phyloP scores from a whole-genome alignment of 2,888 invertebrate species.

The Gymnocheta viridis region DNA sequence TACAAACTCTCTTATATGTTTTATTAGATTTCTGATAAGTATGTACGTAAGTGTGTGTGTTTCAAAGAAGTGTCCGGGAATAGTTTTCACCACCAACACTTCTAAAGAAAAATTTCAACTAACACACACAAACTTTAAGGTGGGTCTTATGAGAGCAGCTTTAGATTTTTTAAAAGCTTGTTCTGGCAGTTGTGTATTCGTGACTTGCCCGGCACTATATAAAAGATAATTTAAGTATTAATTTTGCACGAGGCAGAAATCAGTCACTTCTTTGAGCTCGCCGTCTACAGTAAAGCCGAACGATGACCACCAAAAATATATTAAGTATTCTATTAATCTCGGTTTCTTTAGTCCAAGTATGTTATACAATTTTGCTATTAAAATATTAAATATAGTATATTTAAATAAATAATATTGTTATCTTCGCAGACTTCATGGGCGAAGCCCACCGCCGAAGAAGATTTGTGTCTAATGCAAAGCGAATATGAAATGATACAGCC shows the following conservation, averaged over 20 bases:
- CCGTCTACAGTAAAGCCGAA: neutral
- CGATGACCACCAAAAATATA: slow-evolving; percentile 6
- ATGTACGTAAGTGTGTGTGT: neutral
- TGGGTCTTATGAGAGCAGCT: neutral
- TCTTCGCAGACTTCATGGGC: neutral
- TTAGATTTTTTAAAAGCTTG: neutral
- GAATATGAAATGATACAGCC: slow-evolving; percentile 15
- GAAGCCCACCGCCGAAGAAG: neutral
- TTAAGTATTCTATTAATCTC: slow-evolving; percentile 18
- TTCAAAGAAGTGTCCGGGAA: neutral
- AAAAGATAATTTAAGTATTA: slow-evolving; percentile 11
- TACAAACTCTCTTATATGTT: neutral
- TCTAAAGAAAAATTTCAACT: neutral
- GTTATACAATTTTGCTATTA: neutral
- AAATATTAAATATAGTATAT: neutral
- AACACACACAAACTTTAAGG: neutral
- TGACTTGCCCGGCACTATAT: neutral
- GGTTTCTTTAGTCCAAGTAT: slow-evolving; percentile 11
- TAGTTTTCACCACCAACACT: neutral
- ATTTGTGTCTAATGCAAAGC: slow-evolving; percentile 27
- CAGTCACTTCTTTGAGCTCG: neutral
- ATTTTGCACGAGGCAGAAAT: neutral
- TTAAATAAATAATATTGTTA: neutral
- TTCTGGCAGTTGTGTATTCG: neutral
- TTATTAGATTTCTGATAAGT: neutral